Percentiles rank a stretch among this genome's conserved stretches.
phyloP scores from a whole-genome alignment of 2,113 vertebrate species.

The Hippocampus comes region DNA sequence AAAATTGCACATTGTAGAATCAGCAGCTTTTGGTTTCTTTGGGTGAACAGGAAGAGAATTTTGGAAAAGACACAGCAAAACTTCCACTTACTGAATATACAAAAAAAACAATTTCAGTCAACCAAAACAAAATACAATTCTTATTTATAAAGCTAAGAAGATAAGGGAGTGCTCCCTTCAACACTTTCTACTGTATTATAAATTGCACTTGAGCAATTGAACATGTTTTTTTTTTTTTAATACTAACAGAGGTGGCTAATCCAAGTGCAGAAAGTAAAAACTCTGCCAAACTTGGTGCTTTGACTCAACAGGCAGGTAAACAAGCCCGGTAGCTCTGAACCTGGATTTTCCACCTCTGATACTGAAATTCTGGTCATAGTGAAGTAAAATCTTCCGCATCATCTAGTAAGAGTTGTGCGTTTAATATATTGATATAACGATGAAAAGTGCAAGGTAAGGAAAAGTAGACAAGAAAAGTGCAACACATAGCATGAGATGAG shows the following conservation, averaged over 20 bases:
- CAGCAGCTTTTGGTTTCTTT: conserved; percentile 31
- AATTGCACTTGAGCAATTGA: neutral
- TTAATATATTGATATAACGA: conserved; percentile 14
- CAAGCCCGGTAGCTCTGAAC: no score
- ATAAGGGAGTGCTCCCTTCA: neutral
- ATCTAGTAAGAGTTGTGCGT: conserved; percentile 1
- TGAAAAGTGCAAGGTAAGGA: conserved; percentile 41
- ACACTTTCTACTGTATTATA: neutral
- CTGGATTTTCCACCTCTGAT: neutral
- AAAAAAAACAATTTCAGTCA: conserved; percentile 2
- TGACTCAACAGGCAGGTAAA: no score
- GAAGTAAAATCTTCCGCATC: neutral
- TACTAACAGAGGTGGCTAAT: no score
- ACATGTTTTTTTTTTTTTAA: neutral
- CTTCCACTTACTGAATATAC: conserved; percentile 16
- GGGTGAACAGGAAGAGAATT: conserved; percentile 12
- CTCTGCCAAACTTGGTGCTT: no score
- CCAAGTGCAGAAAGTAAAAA: no score
- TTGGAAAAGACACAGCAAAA: conserved; percentile 22
- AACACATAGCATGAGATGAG: neutral
- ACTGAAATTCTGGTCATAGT: conserved; percentile 8
- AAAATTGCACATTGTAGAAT: conserved; percentile 30
- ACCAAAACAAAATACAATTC: conserved; percentile 11
- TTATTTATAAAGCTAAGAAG: conserved; percentile 6
- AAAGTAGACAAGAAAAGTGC: conserved; percentile 30